Evolutionary conservation across 2,113 vertebrate species (phyloP).

Genomic region (Chunga burmeisteri): DNA sequence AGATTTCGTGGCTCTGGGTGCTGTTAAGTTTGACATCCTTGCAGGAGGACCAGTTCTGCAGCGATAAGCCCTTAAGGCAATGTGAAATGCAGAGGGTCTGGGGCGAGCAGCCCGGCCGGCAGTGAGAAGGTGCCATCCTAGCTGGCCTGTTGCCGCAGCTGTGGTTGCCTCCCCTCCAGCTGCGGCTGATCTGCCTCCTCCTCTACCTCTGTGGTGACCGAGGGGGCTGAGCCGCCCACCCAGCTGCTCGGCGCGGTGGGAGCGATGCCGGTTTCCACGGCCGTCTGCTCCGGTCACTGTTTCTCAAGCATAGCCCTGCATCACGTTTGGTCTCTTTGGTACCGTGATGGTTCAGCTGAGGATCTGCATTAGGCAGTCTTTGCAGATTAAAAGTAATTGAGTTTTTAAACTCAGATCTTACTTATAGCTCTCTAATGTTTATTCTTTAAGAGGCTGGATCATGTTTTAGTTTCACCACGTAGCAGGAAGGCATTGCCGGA

Average conservation of each 20-base stretch:
- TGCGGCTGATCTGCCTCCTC: fast-evolving
- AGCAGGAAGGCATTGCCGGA: neutral
- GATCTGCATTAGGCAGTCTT: neutral
- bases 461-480: neutral
- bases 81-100: fast-evolving
- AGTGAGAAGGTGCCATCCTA: fast-evolving
- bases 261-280: neutral
- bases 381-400: neutral
- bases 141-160: neutral
- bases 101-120: fast-evolving
- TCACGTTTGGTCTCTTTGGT: fast-evolving
- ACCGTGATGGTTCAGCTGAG: fast-evolving
- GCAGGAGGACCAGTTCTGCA: neutral
- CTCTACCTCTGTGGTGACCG: neutral
- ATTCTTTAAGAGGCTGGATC: neutral
- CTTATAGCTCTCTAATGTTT: neutral
- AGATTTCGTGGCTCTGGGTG: neutral
- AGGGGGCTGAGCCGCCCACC: fast-evolving
- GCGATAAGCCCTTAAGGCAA: neutral
- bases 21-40: neutral
- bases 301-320: neutral
- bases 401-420: neutral
- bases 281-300: fast-evolving
- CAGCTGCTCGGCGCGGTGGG: fast-evolving
- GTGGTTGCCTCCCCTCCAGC: neutral